Conservation (phyloP, 2,113 vertebrate species). For the Oryzias celebensis region DNA sequence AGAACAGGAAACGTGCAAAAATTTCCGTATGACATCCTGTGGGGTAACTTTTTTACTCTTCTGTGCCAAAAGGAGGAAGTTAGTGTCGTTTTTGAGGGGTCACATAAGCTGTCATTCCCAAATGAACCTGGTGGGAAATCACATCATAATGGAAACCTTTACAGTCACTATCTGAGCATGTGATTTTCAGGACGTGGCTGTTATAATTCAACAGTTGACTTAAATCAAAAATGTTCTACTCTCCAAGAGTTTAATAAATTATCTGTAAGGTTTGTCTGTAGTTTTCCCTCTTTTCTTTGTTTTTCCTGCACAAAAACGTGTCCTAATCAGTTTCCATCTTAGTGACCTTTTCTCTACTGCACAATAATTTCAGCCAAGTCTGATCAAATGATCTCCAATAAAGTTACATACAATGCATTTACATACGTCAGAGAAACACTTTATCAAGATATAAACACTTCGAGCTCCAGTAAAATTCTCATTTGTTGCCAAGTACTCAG, state of each 20-base stretch:
- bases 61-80: not conserved
- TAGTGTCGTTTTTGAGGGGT: not conserved
- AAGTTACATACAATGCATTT: not conserved
- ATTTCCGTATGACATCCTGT: slow-evolving; percentile 54
- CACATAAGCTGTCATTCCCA: too few relatives aligned
- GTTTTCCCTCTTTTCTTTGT: not conserved
- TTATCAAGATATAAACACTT: slow-evolving; percentile 6
- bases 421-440: slow-evolving; percentile 6
- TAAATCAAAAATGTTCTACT: slow-evolving; percentile 7
- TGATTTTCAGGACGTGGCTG: slow-evolving; percentile 11
- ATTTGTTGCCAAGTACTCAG: not conserved
- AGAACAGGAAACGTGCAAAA: slow-evolving; percentile 51
- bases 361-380: not conserved
- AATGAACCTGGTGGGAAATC: slow-evolving; percentile 6
- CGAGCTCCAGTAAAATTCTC: not conserved
- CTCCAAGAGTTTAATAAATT: not conserved
- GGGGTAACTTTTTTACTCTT: slow-evolving; percentile 15
- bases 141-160: slow-evolving; percentile 9
- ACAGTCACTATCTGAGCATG: slow-evolving; percentile 11
- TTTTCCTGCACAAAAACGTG: not conserved
- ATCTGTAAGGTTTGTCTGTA: slow-evolving; percentile 10
- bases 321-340: not conserved
- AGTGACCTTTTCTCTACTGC: not conserved
- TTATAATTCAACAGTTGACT: slow-evolving; percentile 6
- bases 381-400: not conserved